phyloP scores from a whole-genome alignment of 2,888 invertebrate species.

The Campoletis raptor region DNA sequence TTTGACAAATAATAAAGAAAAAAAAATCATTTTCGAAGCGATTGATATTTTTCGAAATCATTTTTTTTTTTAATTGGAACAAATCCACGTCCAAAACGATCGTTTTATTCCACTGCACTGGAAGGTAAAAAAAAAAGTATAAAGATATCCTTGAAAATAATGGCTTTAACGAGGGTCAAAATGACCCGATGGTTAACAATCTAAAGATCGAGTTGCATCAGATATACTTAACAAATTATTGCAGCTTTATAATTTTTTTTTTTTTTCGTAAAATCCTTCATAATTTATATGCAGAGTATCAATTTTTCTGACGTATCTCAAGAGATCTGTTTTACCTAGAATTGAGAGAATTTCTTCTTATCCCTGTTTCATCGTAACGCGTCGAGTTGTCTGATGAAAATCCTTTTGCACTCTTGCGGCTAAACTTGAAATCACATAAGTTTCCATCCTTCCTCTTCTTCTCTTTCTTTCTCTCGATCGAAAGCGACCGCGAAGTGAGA shows the following conservation, averaged over 20 bases:
- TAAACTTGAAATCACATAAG: neutral
- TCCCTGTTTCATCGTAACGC: neutral
- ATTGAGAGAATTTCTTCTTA: conserved; percentile 3
- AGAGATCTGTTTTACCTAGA: neutral
- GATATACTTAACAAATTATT: too few species aligned
- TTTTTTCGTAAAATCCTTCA: neutral
- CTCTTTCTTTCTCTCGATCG: neutral
- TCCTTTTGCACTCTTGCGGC: neutral
- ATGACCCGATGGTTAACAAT: neutral
- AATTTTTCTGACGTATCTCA: neutral
- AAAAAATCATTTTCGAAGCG: too few species aligned
- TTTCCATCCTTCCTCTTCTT: neutral
- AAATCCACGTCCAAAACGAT: too few species aligned
- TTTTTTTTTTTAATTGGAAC: too few species aligned
- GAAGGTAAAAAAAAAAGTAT: too few species aligned
- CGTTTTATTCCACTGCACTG: too few species aligned
- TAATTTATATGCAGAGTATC: neutral
- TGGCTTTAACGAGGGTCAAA: neutral
- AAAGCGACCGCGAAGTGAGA: neutral
- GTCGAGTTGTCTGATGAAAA: neutral
- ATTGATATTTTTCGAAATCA: too few species aligned
- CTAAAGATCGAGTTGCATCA: too few species aligned
- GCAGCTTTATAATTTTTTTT: neutral
- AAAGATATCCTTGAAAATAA: neutral
- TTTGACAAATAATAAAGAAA: too few species aligned